Conservation (phyloP, 2,113 vertebrate genomes). For the Corythoichthys intestinalis region DNA sequence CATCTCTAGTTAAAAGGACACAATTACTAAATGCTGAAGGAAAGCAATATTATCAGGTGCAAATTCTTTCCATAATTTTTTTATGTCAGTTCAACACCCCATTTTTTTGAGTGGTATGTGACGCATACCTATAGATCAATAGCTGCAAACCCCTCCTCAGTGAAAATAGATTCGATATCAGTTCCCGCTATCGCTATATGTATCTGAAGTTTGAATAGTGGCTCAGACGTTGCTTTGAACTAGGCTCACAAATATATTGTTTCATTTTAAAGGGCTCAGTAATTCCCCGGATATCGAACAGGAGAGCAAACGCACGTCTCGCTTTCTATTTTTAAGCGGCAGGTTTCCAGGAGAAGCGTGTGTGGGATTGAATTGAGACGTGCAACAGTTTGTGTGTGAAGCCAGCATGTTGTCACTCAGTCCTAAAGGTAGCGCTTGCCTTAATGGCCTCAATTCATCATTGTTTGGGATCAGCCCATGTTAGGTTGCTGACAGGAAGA, state of each 20-base stretch:
- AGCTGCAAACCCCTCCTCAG: no score
- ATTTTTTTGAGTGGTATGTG: no score
- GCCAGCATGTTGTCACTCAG: neutral
- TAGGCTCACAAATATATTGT: neutral
- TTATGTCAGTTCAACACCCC: no score
- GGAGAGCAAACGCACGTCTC: neutral
- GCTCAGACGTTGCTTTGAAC: neutral
- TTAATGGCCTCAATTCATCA: constrained; percentile 8
- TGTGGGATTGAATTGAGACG: neutral
- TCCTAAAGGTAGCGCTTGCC: neutral
- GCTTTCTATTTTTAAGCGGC: neutral
- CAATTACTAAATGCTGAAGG: no score
- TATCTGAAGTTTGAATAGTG: no score
- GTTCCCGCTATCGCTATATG: no score
- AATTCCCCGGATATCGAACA: constrained; percentile 1
- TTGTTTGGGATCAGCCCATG: neutral
- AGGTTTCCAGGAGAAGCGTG: neutral
- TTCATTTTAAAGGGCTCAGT: neutral
- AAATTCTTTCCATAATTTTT: no score
- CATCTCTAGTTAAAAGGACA: no score
- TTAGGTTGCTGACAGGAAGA: neutral
- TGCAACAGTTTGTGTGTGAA: neutral
- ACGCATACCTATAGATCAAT: no score
- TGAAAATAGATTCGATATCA: no score
- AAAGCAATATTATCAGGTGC: no score